Evolutionary conservation across 2,797 vertebrate species (phyloP), one percentile per base, ranked within the genome.

Genomic region (Cygnus olor): DNA sequence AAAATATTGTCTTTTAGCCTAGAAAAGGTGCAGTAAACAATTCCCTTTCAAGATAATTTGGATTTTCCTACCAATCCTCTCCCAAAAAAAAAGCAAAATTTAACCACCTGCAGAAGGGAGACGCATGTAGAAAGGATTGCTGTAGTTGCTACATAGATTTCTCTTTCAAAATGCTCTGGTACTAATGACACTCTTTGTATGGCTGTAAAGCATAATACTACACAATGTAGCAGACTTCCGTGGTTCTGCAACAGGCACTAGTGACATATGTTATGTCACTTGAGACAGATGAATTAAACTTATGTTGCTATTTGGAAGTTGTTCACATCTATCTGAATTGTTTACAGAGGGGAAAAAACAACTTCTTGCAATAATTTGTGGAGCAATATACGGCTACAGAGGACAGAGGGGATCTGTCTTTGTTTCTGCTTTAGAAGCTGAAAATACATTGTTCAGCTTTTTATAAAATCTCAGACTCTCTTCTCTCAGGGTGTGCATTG

Each of bases 211-310:
- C 56, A 57, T 58, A 88, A 78, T 72, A 20, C 42, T 72, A 27
- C 88, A 85, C 2, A 3, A 34, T 18, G 36, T 13, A 87, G 84
- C 91, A 93, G 71, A 61, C 34, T 89, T 84, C 47, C 65, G 65
- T 88, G 49, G 66, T 80, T 82, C 86, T 80, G 76, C 88, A 96
- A 72, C 69, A 89, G 69, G 84, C 84, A 88, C 54, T 44, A 63
- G 81, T 89, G 90, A 81, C 90, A 94, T 96, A 96, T 93, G 93
- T 90, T 96, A 91, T 93, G 90, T 89, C 95, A 94, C 90, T 96
- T 76, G 76, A 95, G 92, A 97, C 88, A 95, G 92, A 96, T 92
- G 86, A 96, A 95, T 96, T 95, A 96, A 95, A 95, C 86, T 95
- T 93, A 80, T 90, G 88, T 73, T 92, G 81, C 79, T 94, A 60